Conservation (phyloP, 2,888 invertebrate genomes). For the Andricus quercusramuli region DNA sequence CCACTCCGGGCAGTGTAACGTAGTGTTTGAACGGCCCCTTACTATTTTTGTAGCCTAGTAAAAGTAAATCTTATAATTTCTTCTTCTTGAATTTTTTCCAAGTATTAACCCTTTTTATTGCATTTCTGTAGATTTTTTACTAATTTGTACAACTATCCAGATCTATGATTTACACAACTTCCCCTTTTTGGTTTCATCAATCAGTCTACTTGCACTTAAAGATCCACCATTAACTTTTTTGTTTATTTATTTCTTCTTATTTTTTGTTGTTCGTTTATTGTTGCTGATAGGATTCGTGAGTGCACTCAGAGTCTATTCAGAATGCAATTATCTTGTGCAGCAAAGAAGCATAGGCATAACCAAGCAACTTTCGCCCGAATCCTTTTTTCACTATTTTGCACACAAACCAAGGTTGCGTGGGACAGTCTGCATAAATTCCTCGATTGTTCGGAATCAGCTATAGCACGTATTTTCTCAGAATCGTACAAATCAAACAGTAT, state of each 20-base stretch:
- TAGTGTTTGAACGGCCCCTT: no score
- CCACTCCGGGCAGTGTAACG: no score
- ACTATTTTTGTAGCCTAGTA: no score
- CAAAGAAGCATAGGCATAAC: neutral
- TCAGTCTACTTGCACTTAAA: neutral
- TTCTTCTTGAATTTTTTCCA: no score
- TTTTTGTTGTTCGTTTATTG: neutral
- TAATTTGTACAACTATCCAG: no score
- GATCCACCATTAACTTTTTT: neutral
- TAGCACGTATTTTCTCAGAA: neutral
- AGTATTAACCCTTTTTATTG: no score
- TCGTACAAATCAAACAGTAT: neutral
- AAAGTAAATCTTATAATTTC: no score
- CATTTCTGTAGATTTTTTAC: no score
- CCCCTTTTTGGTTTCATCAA: neutral
- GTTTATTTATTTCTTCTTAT: no score
- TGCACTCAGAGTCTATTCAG: neutral
- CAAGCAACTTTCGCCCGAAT: slow-evolving; percentile 5
- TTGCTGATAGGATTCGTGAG: neutral
- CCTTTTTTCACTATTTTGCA: slow-evolving; percentile 12
- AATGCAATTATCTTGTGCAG: neutral
- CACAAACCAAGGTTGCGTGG: slow-evolving; percentile 1
- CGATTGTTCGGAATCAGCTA: neutral
- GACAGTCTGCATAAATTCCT: neutral
- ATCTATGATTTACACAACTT: no score